phyloP scores from a whole-genome alignment of 2,113 vertebrate species.

The Bambusicola thoracicus region DNA sequence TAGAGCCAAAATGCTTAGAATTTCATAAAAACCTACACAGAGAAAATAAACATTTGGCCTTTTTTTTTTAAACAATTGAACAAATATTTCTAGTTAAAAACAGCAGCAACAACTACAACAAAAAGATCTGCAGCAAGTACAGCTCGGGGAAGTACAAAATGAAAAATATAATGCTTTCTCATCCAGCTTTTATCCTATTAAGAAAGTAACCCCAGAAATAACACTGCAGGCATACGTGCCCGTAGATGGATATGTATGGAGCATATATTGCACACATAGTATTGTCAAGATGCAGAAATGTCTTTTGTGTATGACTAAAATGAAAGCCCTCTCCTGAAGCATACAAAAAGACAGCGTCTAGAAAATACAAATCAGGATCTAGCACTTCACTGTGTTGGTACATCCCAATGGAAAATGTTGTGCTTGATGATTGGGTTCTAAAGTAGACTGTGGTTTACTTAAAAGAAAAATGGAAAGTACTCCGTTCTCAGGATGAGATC shows the following conservation, averaged over 20 bases:
- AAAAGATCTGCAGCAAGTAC: background rate
- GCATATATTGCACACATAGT: background rate
- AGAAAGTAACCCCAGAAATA: background rate
- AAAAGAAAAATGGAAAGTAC: background rate
- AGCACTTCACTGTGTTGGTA: background rate
- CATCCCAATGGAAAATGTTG: background rate
- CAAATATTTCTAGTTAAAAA: background rate
- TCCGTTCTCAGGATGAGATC: background rate
- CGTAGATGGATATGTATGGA: background rate
- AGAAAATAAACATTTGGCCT: background rate
- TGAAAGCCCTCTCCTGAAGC: background rate
- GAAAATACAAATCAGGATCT: background rate
- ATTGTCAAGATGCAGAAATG: background rate
- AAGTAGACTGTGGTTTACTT: background rate
- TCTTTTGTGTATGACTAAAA: background rate
- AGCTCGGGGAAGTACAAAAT: background rate
- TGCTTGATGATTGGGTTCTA: background rate
- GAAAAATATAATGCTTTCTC: background rate
- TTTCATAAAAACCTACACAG: background rate
- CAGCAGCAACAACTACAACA: background rate
- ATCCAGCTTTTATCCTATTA: background rate
- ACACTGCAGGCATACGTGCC: accelerated
- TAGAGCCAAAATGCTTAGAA: background rate
- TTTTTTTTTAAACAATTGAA: background rate
- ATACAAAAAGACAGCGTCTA: background rate